Base-by-base conservation (phyloP, 1,140 invertebrate species). In the Drosophila asahinai region DNA sequence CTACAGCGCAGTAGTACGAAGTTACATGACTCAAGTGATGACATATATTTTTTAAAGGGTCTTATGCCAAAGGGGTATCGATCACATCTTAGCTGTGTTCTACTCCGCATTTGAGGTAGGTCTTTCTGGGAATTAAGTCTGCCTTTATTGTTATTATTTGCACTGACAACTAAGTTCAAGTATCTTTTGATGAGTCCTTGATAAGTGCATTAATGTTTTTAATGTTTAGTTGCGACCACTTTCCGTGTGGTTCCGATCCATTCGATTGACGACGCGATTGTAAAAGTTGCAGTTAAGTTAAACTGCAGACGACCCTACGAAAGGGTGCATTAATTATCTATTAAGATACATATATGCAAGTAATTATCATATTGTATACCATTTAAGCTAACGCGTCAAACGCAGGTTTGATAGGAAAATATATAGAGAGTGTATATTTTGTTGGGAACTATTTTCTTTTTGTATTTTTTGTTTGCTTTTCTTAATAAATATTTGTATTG, bases 291-390 rank as follows among this genome's bases (percentile, higher is more conserved):
- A 36, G n/a, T 8, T 27, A 36, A 19, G 47, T 33, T 67, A 43
- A 51, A 11, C 2, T 27, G 5, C 19, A 36, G n/a, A 40, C 25
- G 14, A 70, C 47, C 62, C 38, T 12, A 17, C 36, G 12, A 25
- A 36, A 30, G 12, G 33, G 49, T 70, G 66, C 12, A 36, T 70
- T 52, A 51, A 68, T 70, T 68, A 14, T 52, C 62, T 52, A 68
- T 68, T 17, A 67, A 40, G 45, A 43, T 51, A 25, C 43, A 15
- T 68, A 25, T 52, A 15, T 68, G 17, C 47, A n/a, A 5, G 12
- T 25, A 27, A 54, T 70, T 70, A 52, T 3, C 66, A 68, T 67
- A 36, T 22, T 67, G 62, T 30, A 30, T 22, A 40, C 5, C 11
- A 25, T 38, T 65, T 48, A 19, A 1, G 25, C 3, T 27, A 38